phyloP scores from a whole-genome alignment of 2,113 vertebrate genomes.

The Blennius ocellaris region DNA sequence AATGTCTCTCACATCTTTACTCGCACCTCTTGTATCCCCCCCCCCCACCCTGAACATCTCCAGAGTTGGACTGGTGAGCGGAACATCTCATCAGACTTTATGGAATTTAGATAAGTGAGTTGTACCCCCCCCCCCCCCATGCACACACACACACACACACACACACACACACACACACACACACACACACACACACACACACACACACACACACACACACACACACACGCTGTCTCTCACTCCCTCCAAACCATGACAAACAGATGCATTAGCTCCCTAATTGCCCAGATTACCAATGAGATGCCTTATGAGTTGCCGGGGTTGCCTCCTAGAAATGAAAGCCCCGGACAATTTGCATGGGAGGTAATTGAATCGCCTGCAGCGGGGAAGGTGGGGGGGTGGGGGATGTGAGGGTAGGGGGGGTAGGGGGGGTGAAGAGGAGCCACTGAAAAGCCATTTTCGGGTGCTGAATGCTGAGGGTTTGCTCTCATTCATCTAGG shows the following conservation, averaged over 20 bases:
- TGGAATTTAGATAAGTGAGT: slow-evolving; percentile 62
- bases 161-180: neutral
- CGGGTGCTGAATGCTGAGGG: slow-evolving; percentile 61
- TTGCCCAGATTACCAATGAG: slow-evolving; percentile 78
- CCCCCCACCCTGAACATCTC: slow-evolving; percentile 1
- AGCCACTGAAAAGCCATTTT: slow-evolving; percentile 68
- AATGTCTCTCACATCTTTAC: no score
- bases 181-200: no score
- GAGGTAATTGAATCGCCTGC: slow-evolving; percentile 80
- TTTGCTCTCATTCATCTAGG: slow-evolving; percentile 63
- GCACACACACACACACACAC: no score
- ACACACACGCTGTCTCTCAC: slow-evolving; percentile 47
- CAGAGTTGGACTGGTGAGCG: slow-evolving; percentile 46
- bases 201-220: no score
- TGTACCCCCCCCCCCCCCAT: slow-evolving; percentile 30
- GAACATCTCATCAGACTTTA: slow-evolving; percentile 58
- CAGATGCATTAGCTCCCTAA: slow-evolving; percentile 78
- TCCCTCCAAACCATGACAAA: slow-evolving; percentile 76
- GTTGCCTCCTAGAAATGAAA: slow-evolving; percentile 77
- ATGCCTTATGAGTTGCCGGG: slow-evolving; percentile 74
- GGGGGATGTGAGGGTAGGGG: no score
- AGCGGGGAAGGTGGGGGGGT: slow-evolving; percentile 56
- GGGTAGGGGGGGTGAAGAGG: no score
- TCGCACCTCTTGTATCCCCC: no score
- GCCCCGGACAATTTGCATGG: slow-evolving; percentile 77